These are phyloP conservation scores for Alligator sinensis DNA, from an alignment of 2,113 vertebrate genomes.

Conservation along the genomic window DNA sequence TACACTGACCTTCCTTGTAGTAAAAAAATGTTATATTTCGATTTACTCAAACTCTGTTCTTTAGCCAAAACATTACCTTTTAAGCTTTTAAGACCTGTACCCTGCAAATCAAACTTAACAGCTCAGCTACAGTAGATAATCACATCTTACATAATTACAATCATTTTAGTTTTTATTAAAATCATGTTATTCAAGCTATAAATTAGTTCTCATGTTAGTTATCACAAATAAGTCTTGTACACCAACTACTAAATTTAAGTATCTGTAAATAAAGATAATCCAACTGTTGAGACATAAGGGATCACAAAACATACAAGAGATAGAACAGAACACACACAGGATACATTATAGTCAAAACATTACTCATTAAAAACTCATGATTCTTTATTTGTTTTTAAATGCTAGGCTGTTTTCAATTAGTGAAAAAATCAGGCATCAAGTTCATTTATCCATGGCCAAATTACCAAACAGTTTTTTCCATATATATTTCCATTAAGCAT, in stretches of 20 bases:
- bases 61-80: conserved; percentile 61
- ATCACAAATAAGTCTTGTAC: conserved; percentile 37
- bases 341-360: neutral
- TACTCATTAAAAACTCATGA: neutral
- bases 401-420: neutral
- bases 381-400: neutral
- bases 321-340: neutral
- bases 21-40: conserved; percentile 6
- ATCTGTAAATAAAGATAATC: conserved; percentile 47
- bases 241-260: conserved; percentile 22
- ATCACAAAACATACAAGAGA: neutral
- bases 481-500: neutral
- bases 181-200: conserved; percentile 31
- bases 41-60: conserved; percentile 44
- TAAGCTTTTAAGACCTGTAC: conserved; percentile 59
- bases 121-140: conserved; percentile 31
- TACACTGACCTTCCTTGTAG: neutral
- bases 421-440: neutral
- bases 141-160: conserved; percentile 55
- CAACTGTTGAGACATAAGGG: neutral
- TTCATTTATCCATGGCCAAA: neutral
- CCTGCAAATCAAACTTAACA: conserved; percentile 18
- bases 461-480: neutral
- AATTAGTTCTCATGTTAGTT: conserved; percentile 57
- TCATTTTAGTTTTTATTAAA: conserved; percentile 33